Percentiles rank a stretch among this genome's conserved stretches.
phyloP scores from a whole-genome alignment of 2,797 vertebrate species.

The Bovichtus variegatus region DNA sequence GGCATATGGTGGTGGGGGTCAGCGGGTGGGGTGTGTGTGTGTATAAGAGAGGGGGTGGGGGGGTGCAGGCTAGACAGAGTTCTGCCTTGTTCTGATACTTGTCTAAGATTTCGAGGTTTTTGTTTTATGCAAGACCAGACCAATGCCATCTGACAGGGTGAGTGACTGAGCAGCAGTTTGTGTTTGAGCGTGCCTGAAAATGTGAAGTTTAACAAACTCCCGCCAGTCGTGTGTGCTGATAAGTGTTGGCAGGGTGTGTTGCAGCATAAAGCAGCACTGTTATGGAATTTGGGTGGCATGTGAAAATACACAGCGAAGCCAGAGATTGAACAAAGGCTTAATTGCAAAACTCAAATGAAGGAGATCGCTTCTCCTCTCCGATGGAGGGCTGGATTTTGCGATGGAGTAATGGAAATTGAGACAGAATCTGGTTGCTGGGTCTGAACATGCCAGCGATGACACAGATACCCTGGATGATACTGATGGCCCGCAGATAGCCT shows the following conservation, averaged over 20 bases:
- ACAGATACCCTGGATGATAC: slow-evolving; percentile 75
- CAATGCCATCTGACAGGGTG: slow-evolving; percentile 63
- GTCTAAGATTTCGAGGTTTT: slow-evolving; percentile 76
- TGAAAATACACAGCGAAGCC: slow-evolving; percentile 50
- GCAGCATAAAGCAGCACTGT: slow-evolving; percentile 54
- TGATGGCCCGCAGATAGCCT: slow-evolving; percentile 76
- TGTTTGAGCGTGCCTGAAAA: slow-evolving; percentile 64
- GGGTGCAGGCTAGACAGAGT: slow-evolving; percentile 77
- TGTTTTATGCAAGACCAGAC: slow-evolving; percentile 74
- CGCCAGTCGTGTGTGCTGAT: slow-evolving; percentile 46
- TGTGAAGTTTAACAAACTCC: slow-evolving; percentile 54
- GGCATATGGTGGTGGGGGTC: slow-evolving; percentile 84
- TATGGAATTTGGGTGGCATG: slow-evolving; percentile 62
- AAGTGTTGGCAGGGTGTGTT: slow-evolving; percentile 53
- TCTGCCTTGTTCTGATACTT: slow-evolving; percentile 86
- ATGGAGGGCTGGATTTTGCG: slow-evolving; percentile 55
- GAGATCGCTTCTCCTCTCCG: slow-evolving; percentile 36
- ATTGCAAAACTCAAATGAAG: slow-evolving; percentile 52
- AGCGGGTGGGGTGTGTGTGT: slow-evolving; percentile 63
- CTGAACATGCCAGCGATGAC: slow-evolving; percentile 81
- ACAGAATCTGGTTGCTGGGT: slow-evolving; percentile 61
- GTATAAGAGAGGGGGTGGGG: slow-evolving; percentile 2
- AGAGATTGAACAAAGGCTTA: slow-evolving; percentile 60
- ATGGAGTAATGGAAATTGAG: slow-evolving; percentile 71
- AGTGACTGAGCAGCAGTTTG: slow-evolving; percentile 51